phyloP scores from a whole-genome alignment of 2,113 vertebrate species.

The Calonectris borealis region DNA sequence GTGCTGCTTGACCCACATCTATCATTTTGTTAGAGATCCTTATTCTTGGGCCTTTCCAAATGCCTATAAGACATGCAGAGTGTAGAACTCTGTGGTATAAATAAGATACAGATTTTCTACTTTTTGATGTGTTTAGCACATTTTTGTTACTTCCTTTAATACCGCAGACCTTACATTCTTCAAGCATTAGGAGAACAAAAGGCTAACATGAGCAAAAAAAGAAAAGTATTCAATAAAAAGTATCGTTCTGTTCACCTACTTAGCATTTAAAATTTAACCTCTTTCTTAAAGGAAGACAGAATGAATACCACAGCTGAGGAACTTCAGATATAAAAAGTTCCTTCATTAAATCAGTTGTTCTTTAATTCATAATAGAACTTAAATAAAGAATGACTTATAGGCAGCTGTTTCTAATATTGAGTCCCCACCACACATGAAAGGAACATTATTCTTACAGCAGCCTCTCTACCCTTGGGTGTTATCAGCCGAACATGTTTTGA shows the following conservation, averaged over 20 bases:
- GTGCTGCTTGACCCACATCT: constrained; percentile 71
- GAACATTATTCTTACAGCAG: constrained; percentile 86
- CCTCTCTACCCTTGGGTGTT: constrained; percentile 90
- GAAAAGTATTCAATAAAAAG: constrained; percentile 25
- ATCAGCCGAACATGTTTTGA: constrained; percentile 93
- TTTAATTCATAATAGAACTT: constrained; percentile 90
- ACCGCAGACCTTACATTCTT: constrained; percentile 67
- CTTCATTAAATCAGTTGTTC: constrained; percentile 91
- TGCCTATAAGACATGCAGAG: constrained; percentile 36
- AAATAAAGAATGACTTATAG: constrained; percentile 89
- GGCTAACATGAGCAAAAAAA: constrained; percentile 35
- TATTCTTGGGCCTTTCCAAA: constrained; percentile 40
- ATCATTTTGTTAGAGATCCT: constrained; percentile 66
- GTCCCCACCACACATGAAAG: constrained; percentile 83
- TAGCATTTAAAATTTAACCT: constrained; percentile 75
- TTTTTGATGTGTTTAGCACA: constrained; percentile 82
- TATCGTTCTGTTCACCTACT: constrained; percentile 61
- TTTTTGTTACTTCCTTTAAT: constrained; percentile 81
- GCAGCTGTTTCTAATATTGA: constrained; percentile 92
- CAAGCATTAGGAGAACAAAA: constrained; percentile 72
- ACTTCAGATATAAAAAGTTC: constrained; percentile 81
- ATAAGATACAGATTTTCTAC: constrained; percentile 77
- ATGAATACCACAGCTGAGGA: constrained; percentile 73
- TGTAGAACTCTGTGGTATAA: constrained; percentile 53
- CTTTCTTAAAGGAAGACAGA: constrained; percentile 51